Conservation (phyloP, 2,113 vertebrate genomes). For the Antechinus stuartii region DNA sequence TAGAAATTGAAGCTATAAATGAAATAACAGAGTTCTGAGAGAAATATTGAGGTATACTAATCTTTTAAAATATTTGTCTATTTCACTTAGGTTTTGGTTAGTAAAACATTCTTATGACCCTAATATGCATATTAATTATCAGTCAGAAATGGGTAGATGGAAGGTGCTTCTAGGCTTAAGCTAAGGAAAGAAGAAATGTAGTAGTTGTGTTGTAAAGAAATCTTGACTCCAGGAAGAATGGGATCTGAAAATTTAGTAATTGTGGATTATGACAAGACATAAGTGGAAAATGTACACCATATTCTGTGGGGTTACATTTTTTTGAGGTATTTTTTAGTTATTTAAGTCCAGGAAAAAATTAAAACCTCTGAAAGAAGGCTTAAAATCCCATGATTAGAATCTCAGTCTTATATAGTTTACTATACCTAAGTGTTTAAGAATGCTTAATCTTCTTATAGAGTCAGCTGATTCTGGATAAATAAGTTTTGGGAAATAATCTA, state of each 20-base stretch:
- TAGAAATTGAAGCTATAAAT: neutral
- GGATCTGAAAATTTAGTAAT: neutral
- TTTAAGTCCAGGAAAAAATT: neutral
- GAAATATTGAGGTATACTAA: neutral
- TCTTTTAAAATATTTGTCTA: neutral
- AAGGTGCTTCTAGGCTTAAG: neutral
- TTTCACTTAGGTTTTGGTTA: neutral
- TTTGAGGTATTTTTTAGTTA: neutral
- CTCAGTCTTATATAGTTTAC: neutral
- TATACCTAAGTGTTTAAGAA: neutral
- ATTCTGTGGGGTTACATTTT: neutral
- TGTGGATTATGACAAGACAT: neutral
- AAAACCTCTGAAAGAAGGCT: neutral
- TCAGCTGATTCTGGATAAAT: neutral
- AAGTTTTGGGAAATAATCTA: neutral
- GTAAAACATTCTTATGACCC: neutral
- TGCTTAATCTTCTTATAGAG: neutral
- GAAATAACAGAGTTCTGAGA: neutral
- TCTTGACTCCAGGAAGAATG: neutral
- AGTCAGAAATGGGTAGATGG: neutral
- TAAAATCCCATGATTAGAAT: neutral
- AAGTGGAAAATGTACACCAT: neutral
- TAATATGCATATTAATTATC: neutral
- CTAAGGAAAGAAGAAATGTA: neutral
- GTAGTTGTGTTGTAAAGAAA: neutral